Evolutionary conservation across 2,888 invertebrate species (phyloP), one percentile per base, ranked within the genome.

Genomic region (Hydraecia micacea): DNA sequence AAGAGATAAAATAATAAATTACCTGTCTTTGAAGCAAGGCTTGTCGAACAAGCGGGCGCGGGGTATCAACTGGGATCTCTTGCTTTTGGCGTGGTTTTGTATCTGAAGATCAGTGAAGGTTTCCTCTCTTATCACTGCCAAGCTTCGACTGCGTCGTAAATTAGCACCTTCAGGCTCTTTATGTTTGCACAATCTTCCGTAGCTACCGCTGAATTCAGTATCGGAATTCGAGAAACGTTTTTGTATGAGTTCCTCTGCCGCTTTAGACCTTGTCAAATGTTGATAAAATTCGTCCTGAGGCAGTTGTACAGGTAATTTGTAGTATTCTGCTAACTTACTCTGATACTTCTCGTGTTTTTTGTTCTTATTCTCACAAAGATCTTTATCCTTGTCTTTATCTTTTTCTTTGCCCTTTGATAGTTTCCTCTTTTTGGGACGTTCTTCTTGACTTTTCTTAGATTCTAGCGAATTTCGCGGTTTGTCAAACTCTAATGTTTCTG

Each of bases 111-210:
- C 98, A 90, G 97, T 97, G 94, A 97, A 98, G 67, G 98, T 97
- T 94, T 98, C 98, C 93, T 98, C 98, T 92, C 98, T 97, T 92
- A 98, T 98, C 81, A 98, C 98, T 84, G 98, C 98, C 91, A 98
- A 97, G 91, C 98, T 98, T 90, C 98, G 97, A 90, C 98, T 98
- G 79, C 97, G 96, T 78, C 98, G 97, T 91, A 98, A 96, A 92
- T 97, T 97, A 70, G 96, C 95, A 66, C 96, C 96, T 91, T 97
- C 97, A 78, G 95, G 92, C 88, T 97, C 96, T 89, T 96, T 96
- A 84, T 96, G 96, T 86, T 96, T 97, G 90, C 96, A 97, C 90
- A 96, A 89, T 91, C 95, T 93, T 79, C 96, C 96, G 95, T 96
- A 96, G 89, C 96, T 96, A 18, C 95, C 96, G 87, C 94, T 96